Conservation (phyloP, 2,113 vertebrate genomes). For the Strix uralensis region DNA sequence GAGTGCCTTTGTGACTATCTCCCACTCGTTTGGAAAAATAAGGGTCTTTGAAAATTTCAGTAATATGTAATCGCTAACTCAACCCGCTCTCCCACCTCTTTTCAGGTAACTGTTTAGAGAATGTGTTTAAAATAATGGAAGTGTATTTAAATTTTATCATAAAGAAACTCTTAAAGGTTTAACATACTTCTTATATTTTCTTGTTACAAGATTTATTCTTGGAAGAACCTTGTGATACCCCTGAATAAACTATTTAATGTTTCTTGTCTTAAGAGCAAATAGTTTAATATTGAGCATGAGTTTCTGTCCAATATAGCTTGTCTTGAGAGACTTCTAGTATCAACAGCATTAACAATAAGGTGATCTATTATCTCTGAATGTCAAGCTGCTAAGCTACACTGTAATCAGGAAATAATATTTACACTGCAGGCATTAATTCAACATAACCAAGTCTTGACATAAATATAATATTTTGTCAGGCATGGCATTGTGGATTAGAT, state of each 20-base stretch:
- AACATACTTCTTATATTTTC: background rate
- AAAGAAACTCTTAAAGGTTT: background rate
- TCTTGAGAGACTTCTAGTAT: background rate
- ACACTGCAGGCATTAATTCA: background rate
- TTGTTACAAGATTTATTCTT: background rate
- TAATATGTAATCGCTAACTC: background rate
- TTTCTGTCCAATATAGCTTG: background rate
- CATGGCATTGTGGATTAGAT: background rate
- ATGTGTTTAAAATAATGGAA: background rate
- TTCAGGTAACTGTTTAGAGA: background rate
- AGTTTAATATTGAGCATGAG: background rate
- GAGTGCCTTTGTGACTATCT: background rate
- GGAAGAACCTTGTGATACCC: background rate
- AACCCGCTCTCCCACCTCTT: background rate
- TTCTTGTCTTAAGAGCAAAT: background rate
- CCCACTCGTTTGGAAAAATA: background rate
- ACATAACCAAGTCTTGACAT: background rate
- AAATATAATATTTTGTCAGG: background rate
- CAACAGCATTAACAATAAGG: background rate
- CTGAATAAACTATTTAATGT: background rate
- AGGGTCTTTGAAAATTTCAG: background rate
- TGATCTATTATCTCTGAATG: background rate
- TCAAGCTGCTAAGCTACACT: background rate
- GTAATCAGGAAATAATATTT: background rate
- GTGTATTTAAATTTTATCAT: background rate